These are phyloP conservation scores for Herminia tarsipennalis DNA, from an alignment of 2,888 invertebrate species.

Conservation along the genomic window DNA sequence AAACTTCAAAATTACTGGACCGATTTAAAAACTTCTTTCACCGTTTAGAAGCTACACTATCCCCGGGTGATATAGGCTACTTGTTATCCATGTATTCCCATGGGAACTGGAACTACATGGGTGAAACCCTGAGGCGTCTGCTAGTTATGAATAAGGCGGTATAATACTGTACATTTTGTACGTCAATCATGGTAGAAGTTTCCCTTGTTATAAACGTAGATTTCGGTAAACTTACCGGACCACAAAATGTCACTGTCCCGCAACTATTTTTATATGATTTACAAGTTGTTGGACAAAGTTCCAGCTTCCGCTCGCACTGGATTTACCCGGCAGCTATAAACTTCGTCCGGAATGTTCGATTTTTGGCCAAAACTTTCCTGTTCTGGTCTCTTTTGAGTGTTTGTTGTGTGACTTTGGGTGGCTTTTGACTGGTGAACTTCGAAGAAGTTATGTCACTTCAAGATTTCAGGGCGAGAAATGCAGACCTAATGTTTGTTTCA, in stretches of 20 bases:
- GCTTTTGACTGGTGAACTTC: conserved; percentile 7
- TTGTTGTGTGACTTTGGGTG: conserved; percentile 18
- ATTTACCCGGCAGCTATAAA: conserved; percentile 39
- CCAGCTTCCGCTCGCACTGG: conserved; percentile 12
- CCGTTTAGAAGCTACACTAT: too few species aligned
- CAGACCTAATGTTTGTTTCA: neutral
- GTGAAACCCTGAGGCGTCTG: too few species aligned
- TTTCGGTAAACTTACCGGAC: conserved; percentile 4
- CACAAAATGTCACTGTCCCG: conserved; percentile 25
- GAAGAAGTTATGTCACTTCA: neutral
- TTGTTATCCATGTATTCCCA: too few species aligned
- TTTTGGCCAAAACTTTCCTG: conserved; percentile 23
- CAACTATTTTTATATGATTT: conserved; percentile 47
- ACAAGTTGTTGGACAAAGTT: conserved; percentile 35
- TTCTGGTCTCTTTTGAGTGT: conserved; percentile 26
- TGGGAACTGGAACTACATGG: too few species aligned
- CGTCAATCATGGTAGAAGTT: neutral
- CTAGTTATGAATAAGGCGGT: too few species aligned
- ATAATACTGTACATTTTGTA: too few species aligned
- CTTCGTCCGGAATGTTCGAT: conserved; percentile 32
- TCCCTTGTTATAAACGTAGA: neutral
- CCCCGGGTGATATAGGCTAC: too few species aligned
- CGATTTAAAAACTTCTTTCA: too few species aligned
- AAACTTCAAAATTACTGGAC: too few species aligned
- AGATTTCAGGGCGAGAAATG: neutral